Percentiles rank a stretch among this genome's conserved stretches.
Conservation (phyloP, 2,888 invertebrate species). For the Mactromeris polynyma region DNA sequence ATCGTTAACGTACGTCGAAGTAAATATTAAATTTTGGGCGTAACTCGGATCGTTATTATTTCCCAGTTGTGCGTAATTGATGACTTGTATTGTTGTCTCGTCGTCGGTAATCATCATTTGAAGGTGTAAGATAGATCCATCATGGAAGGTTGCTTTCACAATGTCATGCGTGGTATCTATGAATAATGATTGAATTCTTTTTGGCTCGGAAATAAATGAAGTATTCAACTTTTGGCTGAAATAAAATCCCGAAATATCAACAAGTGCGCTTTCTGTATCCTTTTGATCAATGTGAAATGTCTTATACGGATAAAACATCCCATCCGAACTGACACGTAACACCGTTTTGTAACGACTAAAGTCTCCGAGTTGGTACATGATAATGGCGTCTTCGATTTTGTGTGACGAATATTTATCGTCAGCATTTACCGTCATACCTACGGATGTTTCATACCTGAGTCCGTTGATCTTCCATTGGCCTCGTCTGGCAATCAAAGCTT, state of each 20-base stretch:
- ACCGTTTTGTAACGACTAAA: conserved; percentile 48
- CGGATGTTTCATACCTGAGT: conserved; percentile 36
- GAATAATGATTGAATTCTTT: conserved; percentile 33
- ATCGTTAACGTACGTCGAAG: conserved; percentile 54
- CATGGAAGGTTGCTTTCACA: conserved; percentile 37
- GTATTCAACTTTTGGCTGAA: conserved; percentile 20
- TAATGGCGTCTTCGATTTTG: conserved; percentile 48
- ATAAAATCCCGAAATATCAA: conserved; percentile 55
- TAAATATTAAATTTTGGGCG: conserved; percentile 54
- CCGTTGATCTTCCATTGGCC: conserved; percentile 47
- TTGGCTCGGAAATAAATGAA: not conserved
- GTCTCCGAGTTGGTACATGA: conserved; percentile 32
- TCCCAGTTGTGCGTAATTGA: conserved; percentile 3
- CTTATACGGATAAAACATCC: conserved; percentile 55
- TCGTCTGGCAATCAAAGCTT: conserved; percentile 18
- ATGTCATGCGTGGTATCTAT: conserved; percentile 37
- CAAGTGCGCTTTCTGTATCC: conserved; percentile 22
- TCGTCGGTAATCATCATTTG: conserved; percentile 33
- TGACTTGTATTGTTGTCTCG: conserved; percentile 46
- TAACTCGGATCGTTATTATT: not conserved
- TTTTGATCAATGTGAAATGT: conserved; percentile 18
- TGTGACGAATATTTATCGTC: not conserved
- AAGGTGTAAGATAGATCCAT: conserved; percentile 51
- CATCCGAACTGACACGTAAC: conserved; percentile 44
- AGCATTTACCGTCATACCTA: conserved; percentile 42